Percentiles rank a stretch among this genome's conserved stretches.
phyloP scores from a whole-genome alignment of 1,140 invertebrate genomes.

The Tachypleus tridentatus region DNA sequence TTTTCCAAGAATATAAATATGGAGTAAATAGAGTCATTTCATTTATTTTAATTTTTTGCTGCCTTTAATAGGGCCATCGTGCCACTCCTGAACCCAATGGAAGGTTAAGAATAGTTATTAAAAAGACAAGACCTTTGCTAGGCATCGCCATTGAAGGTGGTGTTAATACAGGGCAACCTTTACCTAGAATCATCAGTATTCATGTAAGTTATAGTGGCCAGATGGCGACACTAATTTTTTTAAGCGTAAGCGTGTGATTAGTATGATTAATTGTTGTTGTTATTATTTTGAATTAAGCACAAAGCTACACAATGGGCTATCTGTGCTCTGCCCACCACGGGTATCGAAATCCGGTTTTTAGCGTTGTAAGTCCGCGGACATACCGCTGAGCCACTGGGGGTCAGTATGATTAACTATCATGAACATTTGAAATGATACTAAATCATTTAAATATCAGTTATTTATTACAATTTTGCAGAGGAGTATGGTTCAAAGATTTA shows the following conservation, averaged over 20 bases:
- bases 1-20: background rate
- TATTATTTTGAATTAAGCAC: too few relatives aligned
- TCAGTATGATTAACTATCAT: too few relatives aligned
- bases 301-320: too few relatives aligned
- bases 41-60: background rate
- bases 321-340: too few relatives aligned
- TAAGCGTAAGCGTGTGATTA: background rate
- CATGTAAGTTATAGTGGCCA: slow-evolving; percentile 51
- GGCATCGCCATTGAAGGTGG: slow-evolving; percentile 95
- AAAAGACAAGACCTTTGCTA: slow-evolving; percentile 80
- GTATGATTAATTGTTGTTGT: too few relatives aligned
- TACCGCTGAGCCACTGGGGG: too few relatives aligned
- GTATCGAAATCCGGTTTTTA: too few relatives aligned
- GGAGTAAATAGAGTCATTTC: background rate
- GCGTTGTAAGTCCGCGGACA: too few relatives aligned
- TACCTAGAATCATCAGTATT: slow-evolving; percentile 91
- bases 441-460: too few relatives aligned
- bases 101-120: slow-evolving; percentile 56
- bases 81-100: slow-evolving; percentile 70
- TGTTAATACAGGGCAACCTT: slow-evolving; percentile 80
- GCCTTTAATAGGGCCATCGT: slow-evolving; percentile 15
- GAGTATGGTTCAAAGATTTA: too few relatives aligned
- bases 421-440: too few relatives aligned
- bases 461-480: too few relatives aligned
- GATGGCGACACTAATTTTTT: background rate